Percentiles rank a stretch among this genome's conserved stretches.
Conservation (phyloP, 2,797 vertebrate species). For the Morus bassanus region DNA sequence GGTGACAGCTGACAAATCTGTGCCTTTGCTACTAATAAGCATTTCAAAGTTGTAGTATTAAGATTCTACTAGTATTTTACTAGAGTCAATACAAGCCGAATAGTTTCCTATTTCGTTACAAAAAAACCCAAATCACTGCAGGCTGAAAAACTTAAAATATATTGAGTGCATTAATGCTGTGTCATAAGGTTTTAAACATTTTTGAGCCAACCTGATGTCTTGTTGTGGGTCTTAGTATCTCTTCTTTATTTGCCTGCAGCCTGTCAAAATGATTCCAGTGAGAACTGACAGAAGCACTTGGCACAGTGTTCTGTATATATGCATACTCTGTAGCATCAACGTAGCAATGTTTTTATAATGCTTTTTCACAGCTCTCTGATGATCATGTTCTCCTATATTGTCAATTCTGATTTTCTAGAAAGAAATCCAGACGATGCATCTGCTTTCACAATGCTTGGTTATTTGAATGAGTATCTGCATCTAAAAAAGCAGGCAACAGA, state of each 20-base stretch:
- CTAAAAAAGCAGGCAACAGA: conserved; percentile 86
- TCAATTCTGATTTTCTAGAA: conserved; percentile 77
- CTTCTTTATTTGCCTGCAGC: not conserved
- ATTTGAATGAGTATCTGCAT: conserved; percentile 89
- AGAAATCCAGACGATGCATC: conserved; percentile 88
- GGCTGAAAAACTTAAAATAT: not conserved
- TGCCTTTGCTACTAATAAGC: not conserved
- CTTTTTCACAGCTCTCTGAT: not conserved
- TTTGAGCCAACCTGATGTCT: not conserved
- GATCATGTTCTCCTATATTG: not conserved
- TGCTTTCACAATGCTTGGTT: conserved; percentile 93
- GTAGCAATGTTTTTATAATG: not conserved
- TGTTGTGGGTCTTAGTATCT: not conserved
- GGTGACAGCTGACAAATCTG: not conserved
- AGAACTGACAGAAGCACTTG: not conserved
- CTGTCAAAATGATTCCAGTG: not conserved
- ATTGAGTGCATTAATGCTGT: not conserved
- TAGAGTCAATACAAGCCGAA: not conserved
- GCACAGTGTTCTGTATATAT: not conserved
- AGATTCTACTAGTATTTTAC: not conserved
- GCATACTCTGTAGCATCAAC: not conserved
- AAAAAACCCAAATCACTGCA: rapidly evolving
- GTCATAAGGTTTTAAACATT: not conserved
- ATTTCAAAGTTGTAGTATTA: not conserved
- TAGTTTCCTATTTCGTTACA: not conserved